phyloP scores from a whole-genome alignment of 2,888 invertebrate genomes.

The Himalopsyche kuldschensis region DNA sequence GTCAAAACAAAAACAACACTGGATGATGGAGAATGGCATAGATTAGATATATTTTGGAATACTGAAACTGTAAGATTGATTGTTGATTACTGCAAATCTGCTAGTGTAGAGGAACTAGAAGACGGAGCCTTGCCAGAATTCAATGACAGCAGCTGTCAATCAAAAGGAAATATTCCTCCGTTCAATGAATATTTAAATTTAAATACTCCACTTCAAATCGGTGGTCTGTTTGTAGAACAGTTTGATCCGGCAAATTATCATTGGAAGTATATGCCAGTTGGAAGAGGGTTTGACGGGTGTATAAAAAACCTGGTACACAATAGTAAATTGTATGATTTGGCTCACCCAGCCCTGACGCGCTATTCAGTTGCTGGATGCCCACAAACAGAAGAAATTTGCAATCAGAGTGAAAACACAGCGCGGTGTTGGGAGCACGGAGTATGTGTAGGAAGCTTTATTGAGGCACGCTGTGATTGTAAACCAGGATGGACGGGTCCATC shows the following conservation, averaged over 20 bases:
- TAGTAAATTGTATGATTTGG: slow-evolving; percentile 61
- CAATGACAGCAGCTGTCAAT: slow-evolving; percentile 54
- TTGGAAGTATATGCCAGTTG: slow-evolving; percentile 47
- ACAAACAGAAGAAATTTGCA: slow-evolving; percentile 55
- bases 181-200: slow-evolving; percentile 61
- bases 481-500: slow-evolving; percentile 58
- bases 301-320: slow-evolving; percentile 62
- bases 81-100: slow-evolving; percentile 55
- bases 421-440: slow-evolving; percentile 50
- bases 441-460: slow-evolving; percentile 52
- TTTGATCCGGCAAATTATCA: slow-evolving; percentile 46
- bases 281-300: slow-evolving; percentile 60
- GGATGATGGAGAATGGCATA: slow-evolving; percentile 65
- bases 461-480: slow-evolving; percentile 57
- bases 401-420: slow-evolving; percentile 47
- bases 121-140: slow-evolving; percentile 50
- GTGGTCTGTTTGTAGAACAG: slow-evolving; percentile 53
- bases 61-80: slow-evolving; percentile 56
- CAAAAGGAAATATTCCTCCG: slow-evolving; percentile 52
- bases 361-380: slow-evolving; percentile 54
- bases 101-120: slow-evolving; percentile 50
- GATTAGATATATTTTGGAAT: slow-evolving; percentile 59
- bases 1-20: slow-evolving; percentile 46
- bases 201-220: slow-evolving; percentile 60
- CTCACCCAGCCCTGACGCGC: slow-evolving; percentile 52